A percentile compares a stretch with the other conserved stretches of the same genome.
phyloP scores from a whole-genome alignment of 2,888 invertebrate genomes.

The Cacoxenus indagator region DNA sequence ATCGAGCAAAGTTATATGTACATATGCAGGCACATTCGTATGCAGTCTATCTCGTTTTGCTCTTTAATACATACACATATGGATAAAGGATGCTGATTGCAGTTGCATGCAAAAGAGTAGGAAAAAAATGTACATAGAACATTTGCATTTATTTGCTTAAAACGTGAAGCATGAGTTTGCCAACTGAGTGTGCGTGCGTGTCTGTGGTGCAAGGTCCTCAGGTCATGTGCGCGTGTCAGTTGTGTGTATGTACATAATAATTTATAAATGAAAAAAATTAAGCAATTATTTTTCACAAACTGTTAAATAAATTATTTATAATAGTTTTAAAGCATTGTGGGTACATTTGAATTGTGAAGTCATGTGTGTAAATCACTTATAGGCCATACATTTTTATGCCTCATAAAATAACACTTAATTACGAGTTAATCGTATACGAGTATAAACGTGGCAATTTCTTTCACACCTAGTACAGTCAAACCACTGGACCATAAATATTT shows the following conservation, averaged over 20 bases:
- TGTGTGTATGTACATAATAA: not conserved
- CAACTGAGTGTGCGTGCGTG: not conserved
- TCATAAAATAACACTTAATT: not conserved
- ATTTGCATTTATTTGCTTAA: constrained; percentile 47
- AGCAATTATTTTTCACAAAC: constrained; percentile 33
- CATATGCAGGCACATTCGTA: not conserved
- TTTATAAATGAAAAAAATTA: constrained; percentile 25
- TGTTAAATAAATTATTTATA: constrained; percentile 7
- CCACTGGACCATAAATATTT: too few relatives aligned
- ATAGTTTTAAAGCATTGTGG: not conserved
- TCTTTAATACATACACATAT: not conserved
- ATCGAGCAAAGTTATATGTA: not conserved
- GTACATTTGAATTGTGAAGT: not conserved
- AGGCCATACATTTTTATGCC: not conserved
- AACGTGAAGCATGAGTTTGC: constrained; percentile 42
- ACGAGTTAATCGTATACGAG: too few relatives aligned
- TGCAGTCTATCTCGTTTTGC: not conserved
- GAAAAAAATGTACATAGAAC: not conserved
- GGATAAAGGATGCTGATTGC: not conserved
- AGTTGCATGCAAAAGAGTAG: not conserved
- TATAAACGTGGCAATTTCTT: too few relatives aligned
- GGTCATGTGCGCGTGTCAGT: too few relatives aligned
- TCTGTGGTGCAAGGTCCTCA: too few relatives aligned
- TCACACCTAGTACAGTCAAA: too few relatives aligned
- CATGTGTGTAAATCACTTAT: not conserved